Percentiles rank a stretch among this genome's conserved stretches.
These are phyloP conservation scores for Scylla paramamosain DNA, from an alignment of 1,140 invertebrate species.

Conservation along the genomic window DNA sequence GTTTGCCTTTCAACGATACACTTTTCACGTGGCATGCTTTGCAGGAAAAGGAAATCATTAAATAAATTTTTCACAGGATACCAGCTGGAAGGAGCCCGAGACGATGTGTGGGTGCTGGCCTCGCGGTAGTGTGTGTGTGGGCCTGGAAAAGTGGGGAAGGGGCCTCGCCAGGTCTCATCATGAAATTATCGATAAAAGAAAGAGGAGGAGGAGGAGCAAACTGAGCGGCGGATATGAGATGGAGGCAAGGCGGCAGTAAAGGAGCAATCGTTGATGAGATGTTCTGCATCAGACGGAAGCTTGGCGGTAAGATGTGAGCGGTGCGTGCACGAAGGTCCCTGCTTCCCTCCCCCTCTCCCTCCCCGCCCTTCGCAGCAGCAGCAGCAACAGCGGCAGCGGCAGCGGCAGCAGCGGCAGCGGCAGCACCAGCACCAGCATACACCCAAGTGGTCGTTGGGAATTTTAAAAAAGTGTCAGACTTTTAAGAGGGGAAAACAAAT, in stretches of 20 bases:
- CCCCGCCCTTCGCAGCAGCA: neutral
- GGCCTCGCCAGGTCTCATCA: neutral
- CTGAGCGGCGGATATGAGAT: conserved; percentile 18
- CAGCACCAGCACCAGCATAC: neutral
- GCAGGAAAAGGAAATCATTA: neutral
- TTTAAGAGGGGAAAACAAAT: neutral
- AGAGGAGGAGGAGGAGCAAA: conserved; percentile 10
- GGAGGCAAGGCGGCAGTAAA: neutral
- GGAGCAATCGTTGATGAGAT: conserved; percentile 21
- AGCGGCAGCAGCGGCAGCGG: neutral
- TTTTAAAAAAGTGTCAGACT: neutral
- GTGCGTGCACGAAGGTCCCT: neutral
- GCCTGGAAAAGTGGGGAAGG: neutral
- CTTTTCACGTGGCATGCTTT: neutral
- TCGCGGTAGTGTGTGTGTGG: neutral
- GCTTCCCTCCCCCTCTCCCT: neutral
- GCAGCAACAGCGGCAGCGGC: too few relatives aligned
- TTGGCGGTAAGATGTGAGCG: neutral
- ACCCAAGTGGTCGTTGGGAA: neutral
- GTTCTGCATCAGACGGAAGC: conserved; percentile 1
- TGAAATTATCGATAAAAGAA: conserved; percentile 24
- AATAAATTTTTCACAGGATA: neutral
- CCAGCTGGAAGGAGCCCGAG: neutral
- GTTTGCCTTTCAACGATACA: neutral
- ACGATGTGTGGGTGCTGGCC: neutral